phyloP scores from a whole-genome alignment of 2,113 vertebrate genomes.

The Pachypanchax playfairii region DNA sequence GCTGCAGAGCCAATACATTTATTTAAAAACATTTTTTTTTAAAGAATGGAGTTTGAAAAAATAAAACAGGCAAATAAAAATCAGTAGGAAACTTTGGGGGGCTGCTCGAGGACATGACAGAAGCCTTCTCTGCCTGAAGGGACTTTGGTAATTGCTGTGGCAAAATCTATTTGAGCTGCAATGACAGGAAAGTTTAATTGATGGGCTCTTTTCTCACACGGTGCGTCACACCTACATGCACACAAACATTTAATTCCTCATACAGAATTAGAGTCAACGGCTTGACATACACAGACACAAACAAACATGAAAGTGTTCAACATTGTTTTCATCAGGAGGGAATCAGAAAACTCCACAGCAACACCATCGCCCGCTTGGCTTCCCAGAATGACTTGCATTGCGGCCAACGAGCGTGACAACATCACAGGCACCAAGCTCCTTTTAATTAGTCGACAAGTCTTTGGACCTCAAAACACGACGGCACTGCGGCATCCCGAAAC shows the following conservation, averaged over 20 bases:
- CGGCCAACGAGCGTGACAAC: conserved; percentile 39
- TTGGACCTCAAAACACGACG: conserved; percentile 33
- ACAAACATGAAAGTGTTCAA: conserved; percentile 44
- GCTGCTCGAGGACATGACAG: conserved; percentile 11
- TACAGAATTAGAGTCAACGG: conserved; percentile 22
- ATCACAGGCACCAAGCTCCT: conserved; percentile 39
- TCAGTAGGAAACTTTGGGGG: conserved; percentile 13
- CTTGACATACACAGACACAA: conserved; percentile 21
- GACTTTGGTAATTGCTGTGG: conserved; percentile 40
- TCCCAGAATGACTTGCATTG: conserved; percentile 23
- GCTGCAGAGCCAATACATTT: background rate
- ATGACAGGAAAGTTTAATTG: conserved; percentile 32
- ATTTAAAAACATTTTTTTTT: background rate
- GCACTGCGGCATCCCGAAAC: conserved; percentile 8
- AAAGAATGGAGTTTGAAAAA: conserved; percentile 25
- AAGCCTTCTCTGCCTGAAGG: conserved; percentile 28
- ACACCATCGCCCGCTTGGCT: conserved; percentile 5
- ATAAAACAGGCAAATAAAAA: conserved; percentile 10
- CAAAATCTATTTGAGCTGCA: conserved; percentile 41
- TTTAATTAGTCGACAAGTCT: conserved; percentile 56
- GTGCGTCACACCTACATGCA: background rate
- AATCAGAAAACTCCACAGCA: conserved; percentile 30
- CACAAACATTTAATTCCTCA: conserved; percentile 22
- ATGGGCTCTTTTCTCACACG: background rate
- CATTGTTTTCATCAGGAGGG: conserved; percentile 15